Percentiles rank a stretch among this genome's conserved stretches.
Evolutionary conservation across 1,140 invertebrate species (phyloP).

Genomic region (Philopotamus ludificatus): DNA sequence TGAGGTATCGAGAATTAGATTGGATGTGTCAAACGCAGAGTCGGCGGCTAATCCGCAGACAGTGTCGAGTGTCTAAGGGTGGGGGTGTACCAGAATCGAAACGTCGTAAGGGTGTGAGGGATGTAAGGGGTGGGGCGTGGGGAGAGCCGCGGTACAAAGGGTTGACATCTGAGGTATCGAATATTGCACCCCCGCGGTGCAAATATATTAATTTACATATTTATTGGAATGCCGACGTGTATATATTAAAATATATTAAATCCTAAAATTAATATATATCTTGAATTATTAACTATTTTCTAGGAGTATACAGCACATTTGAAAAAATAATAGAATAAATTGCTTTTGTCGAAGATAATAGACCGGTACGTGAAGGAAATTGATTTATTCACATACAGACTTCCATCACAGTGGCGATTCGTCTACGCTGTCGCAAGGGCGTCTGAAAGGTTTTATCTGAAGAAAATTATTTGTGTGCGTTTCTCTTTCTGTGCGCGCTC

Average conservation of each 20-base stretch:
- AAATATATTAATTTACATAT: constrained; percentile 13
- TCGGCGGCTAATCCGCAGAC: constrained; percentile 28
- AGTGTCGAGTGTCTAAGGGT: constrained; percentile 26
- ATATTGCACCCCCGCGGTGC: constrained; percentile 4
- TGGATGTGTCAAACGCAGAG: constrained; percentile 29
- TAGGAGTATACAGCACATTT: background rate
- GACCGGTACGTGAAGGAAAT: constrained; percentile 30
- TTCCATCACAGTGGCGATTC: background rate
- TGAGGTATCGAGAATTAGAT: constrained; percentile 29
- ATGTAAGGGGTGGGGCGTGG: background rate
- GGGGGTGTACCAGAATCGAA: constrained; percentile 7
- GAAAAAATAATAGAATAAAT: constrained; percentile 34
- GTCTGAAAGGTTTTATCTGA: too few species aligned
- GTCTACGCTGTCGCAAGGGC: too few species aligned
- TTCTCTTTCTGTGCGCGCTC: too few species aligned
- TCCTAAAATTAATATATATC: too few species aligned
- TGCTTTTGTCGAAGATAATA: constrained; percentile 25
- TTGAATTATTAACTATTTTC: too few species aligned
- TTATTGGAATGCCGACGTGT: background rate
- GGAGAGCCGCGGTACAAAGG: constrained; percentile 1
- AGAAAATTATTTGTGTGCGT: too few species aligned
- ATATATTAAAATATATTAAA: too few species aligned
- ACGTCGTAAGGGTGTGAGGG: background rate
- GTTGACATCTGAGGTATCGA: constrained; percentile 10
- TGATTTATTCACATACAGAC: constrained; percentile 37